Base-by-base conservation (phyloP, 2,113 vertebrate species). In the Vanacampus margaritifer region DNA sequence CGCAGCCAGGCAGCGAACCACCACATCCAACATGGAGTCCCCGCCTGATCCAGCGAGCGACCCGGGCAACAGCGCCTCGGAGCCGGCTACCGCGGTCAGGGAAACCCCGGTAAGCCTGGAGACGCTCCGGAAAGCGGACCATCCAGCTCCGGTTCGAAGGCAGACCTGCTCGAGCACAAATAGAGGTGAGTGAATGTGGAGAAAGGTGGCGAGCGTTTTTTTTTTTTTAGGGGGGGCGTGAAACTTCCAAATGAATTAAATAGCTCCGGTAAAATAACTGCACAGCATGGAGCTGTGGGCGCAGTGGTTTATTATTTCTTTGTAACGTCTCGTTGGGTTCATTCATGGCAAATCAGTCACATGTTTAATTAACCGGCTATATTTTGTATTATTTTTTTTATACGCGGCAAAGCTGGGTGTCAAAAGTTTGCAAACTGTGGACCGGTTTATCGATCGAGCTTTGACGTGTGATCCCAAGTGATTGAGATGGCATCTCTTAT, bases 1-100 rank as follows among this genome's bases (percentile, higher is more conserved):
- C 65, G 66, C 77, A 87, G 72, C 80, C 76, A 70, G 79, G 78
- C 71, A 81, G 83, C 70, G 36, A 84, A 86, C 66, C 87, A 83
- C 48, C 64, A 90, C 77, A 87, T 86, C 92, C 93, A 93, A 93
- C 94, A 97, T 96, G 95, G 95, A 96, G 93, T 94, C 95, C 89
- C 93, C 94, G 91, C 94, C 94, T 89, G 94, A 95, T 92, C 93
- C 94, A 91, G 92, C 91, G 86, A 96, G 92, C 93, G 94, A 92
- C 87, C 90, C 92, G 93, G 94, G 92, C 90, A 95, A 94, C 94
- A 94, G 94, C 92, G 93, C 91, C 89, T 91, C 94, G 84, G 94
- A 95, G 89, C 89, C 94, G 93, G 94, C 92, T 91, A 92, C 92
- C 89, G 91, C 93, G 86, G 88, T 93, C 92, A 92, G 93, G 91